Evolutionary conservation across 2,797 vertebrate species (phyloP), one percentile per base, ranked within the genome.

Genomic region (Cossypha polioptera): DNA sequence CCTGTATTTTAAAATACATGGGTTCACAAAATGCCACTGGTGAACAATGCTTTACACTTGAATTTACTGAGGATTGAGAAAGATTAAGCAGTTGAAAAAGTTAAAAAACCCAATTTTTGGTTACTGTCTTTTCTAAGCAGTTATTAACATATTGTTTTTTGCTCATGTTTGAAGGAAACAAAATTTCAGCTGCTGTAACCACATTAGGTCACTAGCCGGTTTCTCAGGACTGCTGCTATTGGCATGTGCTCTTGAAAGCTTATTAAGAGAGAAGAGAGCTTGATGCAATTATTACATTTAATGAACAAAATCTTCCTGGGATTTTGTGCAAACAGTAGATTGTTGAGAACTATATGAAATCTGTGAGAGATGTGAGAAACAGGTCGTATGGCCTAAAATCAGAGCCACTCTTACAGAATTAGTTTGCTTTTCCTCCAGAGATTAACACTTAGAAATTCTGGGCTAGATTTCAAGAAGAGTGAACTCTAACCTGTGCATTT

Each of bases 401-500:
- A 94, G 86, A 85, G 74, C 90, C n/a, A 76, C 81, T 90, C 88
- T 95, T 96, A 86, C 59, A 85, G 83, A 91, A 92, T 97, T 97
- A 93, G 74, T 96, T 97, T 95, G 76, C 85, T 97, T 98, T 97
- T 97, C 92, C 96, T 97, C 81, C 71, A 73, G 68, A 96, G 88
- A 88, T 97, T 96, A 97, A 88, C 88, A 96, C 97, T 96, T 97
- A 84, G 90, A 82, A 93, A 66, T 90, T 95, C 94, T 96, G 96
- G 96, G 97, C 95, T 96, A 88, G 88, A 84, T 93, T 90, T 96
- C 90, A 95, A 97, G 74, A 92, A 87, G 88, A 94, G 48, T 20
- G 35, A 95, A 61, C 88, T 86, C 91, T 87, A 73, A 93, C 95
- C 96, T 92, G 91, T 91, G 45, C 50, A 87, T 96, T 97, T 89